A percentile compares a stretch with the other conserved stretches of the same genome.
Evolutionary conservation across 1,140 invertebrate genomes (phyloP).

Genomic region (Thaumatotibia leucotreta): DNA sequence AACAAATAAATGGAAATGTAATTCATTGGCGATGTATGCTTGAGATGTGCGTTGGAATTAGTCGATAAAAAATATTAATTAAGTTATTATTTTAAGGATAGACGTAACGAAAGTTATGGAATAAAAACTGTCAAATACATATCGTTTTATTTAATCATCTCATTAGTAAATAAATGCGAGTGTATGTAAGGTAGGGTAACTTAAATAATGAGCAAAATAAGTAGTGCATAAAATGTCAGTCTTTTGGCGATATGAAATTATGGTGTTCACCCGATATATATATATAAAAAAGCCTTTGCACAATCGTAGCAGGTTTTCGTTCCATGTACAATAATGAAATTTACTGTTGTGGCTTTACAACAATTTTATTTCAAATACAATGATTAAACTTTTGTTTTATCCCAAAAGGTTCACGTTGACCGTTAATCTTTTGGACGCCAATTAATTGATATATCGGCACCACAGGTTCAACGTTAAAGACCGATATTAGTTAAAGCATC

Average conservation of each 20-base stretch:
- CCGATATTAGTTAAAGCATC: no score
- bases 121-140: conserved; percentile 20
- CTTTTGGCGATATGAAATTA: no score
- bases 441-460: no score
- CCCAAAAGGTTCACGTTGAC: no score
- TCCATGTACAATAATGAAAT: neutral
- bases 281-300: neutral
- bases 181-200: no score
- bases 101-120: conserved; percentile 20
- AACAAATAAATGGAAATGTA: neutral
- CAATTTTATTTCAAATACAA: neutral
- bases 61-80: neutral
- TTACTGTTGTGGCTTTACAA: neutral
- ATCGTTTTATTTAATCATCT: neutral
- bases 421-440: no score
- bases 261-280: no score
- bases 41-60: neutral
- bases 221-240: neutral
- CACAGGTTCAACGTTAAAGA: no score
- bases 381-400: no score
- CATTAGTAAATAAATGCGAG: neutral
- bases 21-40: neutral
- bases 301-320: neutral
- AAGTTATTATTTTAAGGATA: conserved; percentile 20
- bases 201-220: neutral